phyloP scores from a whole-genome alignment of 2,888 invertebrate genomes.

The Apodemia zela region DNA sequence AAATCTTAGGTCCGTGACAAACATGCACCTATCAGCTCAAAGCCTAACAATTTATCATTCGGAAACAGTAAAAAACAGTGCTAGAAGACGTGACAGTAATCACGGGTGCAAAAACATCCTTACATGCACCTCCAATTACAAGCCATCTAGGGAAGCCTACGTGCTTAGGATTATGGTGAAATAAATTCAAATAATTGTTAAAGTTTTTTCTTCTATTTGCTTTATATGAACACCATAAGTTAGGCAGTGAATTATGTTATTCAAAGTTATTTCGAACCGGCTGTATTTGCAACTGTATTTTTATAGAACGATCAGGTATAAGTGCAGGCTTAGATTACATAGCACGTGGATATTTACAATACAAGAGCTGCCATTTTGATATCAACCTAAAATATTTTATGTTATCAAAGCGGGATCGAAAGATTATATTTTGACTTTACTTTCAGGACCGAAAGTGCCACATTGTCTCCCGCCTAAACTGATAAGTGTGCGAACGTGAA shows the following conservation, averaged over 20 bases:
- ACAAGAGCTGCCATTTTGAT: no score
- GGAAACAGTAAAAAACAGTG: constrained; percentile 64
- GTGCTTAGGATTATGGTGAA: constrained; percentile 62
- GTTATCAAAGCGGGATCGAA: no score
- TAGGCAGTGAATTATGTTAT: constrained; percentile 1
- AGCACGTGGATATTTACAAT: no score
- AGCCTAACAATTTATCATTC: constrained; percentile 61
- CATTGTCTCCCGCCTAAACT: no score
- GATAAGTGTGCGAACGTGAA: no score
- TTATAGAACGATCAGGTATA: background rate
- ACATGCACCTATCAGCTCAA: constrained; percentile 21
- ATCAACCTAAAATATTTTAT: no score
- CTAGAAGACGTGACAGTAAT: constrained; percentile 65
- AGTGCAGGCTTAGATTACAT: no score
- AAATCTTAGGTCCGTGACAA: constrained; percentile 20
- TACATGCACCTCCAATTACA: constrained; percentile 70
- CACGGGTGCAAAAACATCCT: constrained; percentile 58
- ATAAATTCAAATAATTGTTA: constrained; percentile 49
- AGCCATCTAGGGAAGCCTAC: constrained; percentile 69
- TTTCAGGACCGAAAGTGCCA: no score
- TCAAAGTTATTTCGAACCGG: background rate
- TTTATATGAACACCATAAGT: background rate
- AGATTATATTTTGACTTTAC: no score
- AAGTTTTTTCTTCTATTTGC: constrained; percentile 4
- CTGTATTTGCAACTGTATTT: background rate